These are phyloP conservation scores for Allolobophora icterica DNA, from an alignment of 2,888 invertebrate species.

Conservation along the genomic window DNA sequence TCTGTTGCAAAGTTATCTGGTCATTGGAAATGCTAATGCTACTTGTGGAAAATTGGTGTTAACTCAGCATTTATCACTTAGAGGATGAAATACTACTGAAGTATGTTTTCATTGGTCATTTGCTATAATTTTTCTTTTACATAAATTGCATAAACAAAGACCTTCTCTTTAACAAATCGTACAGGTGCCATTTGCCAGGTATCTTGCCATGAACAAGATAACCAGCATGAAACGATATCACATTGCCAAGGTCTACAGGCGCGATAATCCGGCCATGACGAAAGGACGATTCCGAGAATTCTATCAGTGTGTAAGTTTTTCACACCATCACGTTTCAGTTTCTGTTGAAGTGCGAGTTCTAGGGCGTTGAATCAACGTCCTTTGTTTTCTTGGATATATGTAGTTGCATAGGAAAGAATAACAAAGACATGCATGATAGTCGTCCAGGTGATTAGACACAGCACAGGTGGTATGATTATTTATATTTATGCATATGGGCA, in stretches of 20 bases:
- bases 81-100: neutral
- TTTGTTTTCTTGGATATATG: neutral
- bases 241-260: conserved; percentile 95
- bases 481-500: no score
- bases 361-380: neutral
- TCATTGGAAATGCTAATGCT: neutral
- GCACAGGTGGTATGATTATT: no score
- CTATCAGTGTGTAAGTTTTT: conserved; percentile 91
- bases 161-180: neutral
- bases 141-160: neutral
- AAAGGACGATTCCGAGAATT: conserved; percentile 96
- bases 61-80: neutral
- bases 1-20: neutral
- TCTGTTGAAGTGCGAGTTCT: neutral
- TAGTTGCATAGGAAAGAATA: neutral
- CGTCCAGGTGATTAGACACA: no score
- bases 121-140: neutral
- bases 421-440: no score
- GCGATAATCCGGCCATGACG: conserved; percentile 96
- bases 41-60: neutral
- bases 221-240: conserved; percentile 93
- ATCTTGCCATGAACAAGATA: conserved; percentile 96
- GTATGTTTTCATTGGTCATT: neutral
- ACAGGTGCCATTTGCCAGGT: conserved; percentile 89
- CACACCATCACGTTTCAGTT: neutral